These are phyloP conservation scores for Heliconius congener DNA, from an alignment of 1,140 invertebrate genomes.

Conservation along the genomic window DNA sequence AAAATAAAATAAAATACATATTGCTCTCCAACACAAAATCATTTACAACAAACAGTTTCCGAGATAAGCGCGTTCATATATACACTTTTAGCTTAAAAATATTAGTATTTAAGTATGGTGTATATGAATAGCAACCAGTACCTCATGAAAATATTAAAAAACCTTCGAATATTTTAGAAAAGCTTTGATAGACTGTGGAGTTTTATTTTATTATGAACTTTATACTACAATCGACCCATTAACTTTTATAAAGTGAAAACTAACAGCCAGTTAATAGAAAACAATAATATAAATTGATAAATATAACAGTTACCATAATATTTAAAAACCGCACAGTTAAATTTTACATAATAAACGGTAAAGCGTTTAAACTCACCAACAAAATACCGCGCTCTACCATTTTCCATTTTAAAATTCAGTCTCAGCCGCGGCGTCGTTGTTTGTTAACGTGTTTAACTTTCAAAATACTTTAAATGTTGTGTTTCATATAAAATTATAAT, in stretches of 20 bases:
- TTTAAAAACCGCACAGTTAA: neutral
- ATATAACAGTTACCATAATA: neutral
- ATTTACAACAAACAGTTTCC: too few relatives aligned
- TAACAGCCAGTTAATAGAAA: neutral
- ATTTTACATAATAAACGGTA: neutral
- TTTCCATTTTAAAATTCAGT: conserved; percentile 9
- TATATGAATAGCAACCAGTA: too few relatives aligned
- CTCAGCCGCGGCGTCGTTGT: neutral
- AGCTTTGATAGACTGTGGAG: neutral
- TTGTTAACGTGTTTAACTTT: neutral
- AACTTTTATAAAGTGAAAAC: neutral
- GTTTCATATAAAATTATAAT: neutral
- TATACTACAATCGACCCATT: neutral
- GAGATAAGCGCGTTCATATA: too few relatives aligned
- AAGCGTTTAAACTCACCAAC: neutral
- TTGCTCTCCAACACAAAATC: too few relatives aligned
- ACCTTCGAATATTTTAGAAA: neutral
- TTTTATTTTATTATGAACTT: neutral
- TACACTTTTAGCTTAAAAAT: too few relatives aligned
- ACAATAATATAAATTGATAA: neutral
- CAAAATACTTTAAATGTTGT: neutral
- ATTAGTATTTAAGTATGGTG: too few relatives aligned
- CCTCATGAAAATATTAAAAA: too few relatives aligned
- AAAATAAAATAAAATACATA: too few relatives aligned
- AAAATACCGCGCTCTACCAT: neutral